A percentile compares a stretch with the other conserved stretches of the same genome.
phyloP scores from a whole-genome alignment of 2,888 invertebrate species.

The Villa cingulata region DNA sequence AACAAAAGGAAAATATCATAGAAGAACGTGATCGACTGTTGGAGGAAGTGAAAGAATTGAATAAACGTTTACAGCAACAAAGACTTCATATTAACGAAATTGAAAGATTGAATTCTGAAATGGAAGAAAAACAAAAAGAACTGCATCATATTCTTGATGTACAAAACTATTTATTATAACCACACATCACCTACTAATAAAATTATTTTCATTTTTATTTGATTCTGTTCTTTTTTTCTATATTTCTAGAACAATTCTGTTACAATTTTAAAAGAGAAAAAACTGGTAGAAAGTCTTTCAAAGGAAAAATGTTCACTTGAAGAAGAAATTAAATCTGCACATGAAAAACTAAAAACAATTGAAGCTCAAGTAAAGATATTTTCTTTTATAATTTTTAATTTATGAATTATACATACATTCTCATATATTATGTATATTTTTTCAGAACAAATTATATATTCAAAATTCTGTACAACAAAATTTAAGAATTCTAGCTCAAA shows the following conservation, averaged over 20 bases:
- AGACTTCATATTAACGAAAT: conserved; percentile 29
- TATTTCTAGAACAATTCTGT: conserved; percentile 29
- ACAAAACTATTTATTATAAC: conserved; percentile 8
- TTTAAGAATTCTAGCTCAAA: conserved; percentile 30
- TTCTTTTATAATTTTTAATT: no score
- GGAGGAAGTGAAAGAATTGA: conserved; percentile 30
- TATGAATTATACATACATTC: no score
- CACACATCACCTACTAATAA: no score
- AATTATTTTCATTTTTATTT: neutral
- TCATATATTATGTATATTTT: no score
- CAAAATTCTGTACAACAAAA: conserved; percentile 33
- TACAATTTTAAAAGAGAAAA: conserved; percentile 30
- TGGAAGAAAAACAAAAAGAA: conserved; percentile 32
- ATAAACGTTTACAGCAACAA: conserved; percentile 30
- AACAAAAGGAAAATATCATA: conserved; percentile 21
- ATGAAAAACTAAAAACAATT: conserved; percentile 23
- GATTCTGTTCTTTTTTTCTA: neutral
- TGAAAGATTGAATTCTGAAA: conserved; percentile 26
- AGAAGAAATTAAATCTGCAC: conserved; percentile 24
- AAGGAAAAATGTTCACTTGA: conserved; percentile 25
- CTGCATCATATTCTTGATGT: conserved; percentile 31
- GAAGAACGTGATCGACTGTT: conserved; percentile 25
- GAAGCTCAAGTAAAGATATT: neutral
- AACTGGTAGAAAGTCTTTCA: conserved; percentile 25
- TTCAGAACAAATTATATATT: conserved; percentile 23